phyloP scores from a whole-genome alignment of 2,797 vertebrate species.

The Morus bassanus region DNA sequence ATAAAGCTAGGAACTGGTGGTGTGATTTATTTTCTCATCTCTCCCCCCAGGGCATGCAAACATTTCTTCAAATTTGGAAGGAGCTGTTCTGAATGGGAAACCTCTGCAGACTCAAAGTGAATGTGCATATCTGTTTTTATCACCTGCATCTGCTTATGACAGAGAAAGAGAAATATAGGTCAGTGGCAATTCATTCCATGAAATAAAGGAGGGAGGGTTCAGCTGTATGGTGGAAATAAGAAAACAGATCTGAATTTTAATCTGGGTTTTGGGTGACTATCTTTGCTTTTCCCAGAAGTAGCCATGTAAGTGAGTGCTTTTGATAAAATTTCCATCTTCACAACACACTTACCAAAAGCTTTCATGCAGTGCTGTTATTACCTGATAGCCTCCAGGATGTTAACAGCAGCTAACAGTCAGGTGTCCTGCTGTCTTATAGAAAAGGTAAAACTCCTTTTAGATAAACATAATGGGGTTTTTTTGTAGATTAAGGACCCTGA shows the following conservation, averaged over 20 bases:
- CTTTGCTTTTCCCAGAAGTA: not conserved
- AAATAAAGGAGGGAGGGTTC: not conserved
- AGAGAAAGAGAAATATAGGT: constrained; percentile 3
- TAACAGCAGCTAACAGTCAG: not conserved
- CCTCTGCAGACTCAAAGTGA: not conserved
- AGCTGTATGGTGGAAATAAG: not conserved
- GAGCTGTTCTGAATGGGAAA: not conserved
- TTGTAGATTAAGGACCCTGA: not conserved
- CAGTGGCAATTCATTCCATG: not conserved
- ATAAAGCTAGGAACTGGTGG: not conserved
- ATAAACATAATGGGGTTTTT: not conserved
- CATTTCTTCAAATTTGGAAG: not conserved
- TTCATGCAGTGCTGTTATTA: not conserved
- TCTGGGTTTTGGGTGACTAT: not conserved
- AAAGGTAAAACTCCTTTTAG: not conserved
- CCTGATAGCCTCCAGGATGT: not conserved
- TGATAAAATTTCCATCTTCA: not conserved
- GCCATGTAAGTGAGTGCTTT: not conserved
- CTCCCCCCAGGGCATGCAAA: not conserved
- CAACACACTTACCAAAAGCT: not conserved
- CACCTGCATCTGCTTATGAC: not conserved
- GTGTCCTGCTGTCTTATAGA: not conserved
- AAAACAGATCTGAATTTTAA: not conserved
- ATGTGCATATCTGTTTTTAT: not conserved
- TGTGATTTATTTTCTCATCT: not conserved